Percentiles rank a stretch among this genome's conserved stretches.
phyloP scores from a whole-genome alignment of 2,113 vertebrate genomes.

The Phylloscopus whistleri region DNA sequence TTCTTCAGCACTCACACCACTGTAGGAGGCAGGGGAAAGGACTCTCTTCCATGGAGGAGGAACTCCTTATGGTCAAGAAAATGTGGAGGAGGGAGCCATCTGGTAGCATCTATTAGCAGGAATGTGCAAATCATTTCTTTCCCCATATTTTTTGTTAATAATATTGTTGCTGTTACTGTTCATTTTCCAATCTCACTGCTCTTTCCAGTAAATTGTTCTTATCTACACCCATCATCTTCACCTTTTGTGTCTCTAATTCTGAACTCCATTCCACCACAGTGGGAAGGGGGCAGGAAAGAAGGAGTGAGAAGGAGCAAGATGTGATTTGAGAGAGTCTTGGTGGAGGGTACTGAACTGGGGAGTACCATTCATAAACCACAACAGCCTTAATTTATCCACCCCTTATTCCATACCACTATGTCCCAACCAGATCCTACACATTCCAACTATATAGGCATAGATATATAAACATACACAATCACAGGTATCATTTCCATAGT shows the following conservation, averaged over 20 bases:
- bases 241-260: not conserved
- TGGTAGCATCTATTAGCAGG: not conserved
- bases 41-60: not conserved
- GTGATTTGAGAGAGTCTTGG: not conserved
- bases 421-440: not conserved
- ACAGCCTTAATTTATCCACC: not conserved
- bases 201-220: not conserved
- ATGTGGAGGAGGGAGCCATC: not conserved
- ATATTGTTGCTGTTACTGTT: not conserved
- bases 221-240: not conserved
- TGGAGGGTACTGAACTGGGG: not conserved
- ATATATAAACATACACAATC: not conserved
- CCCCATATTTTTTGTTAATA: not conserved
- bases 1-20: not conserved
- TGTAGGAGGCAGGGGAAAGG: not conserved
- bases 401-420: not conserved
- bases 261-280: not conserved
- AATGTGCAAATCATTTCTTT: not conserved
- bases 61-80: not conserved
- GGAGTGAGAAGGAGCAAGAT: not conserved
- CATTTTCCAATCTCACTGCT: not conserved
- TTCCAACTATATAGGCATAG: not conserved
- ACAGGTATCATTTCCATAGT: not conserved
- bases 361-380: rapidly evolving
- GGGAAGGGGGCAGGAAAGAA: not conserved